Evolutionary conservation across 2,113 vertebrate genomes (phyloP), one percentile per base, ranked within the genome.

Genomic region (Eidolon helvum): DNA sequence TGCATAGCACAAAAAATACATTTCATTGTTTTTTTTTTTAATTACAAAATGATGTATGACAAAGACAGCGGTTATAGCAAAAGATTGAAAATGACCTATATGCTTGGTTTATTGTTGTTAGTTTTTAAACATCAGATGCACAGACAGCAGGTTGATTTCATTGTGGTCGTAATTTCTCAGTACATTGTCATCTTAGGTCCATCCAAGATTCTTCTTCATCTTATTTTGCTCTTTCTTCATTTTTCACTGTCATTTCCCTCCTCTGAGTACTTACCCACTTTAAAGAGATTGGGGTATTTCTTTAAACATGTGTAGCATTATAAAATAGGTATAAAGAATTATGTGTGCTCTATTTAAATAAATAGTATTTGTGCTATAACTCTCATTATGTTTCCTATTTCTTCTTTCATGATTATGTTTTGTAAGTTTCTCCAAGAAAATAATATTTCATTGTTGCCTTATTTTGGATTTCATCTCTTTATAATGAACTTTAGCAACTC

Each of bases 401-500:
- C 65, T 86, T 72, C 45, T 69, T n/a, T 75, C 48, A 50, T 38
- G 43, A n/a, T 65, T 38, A 11, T 66, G 43, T 33, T 30, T 83
- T 68, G 30, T 18, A 35, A 45, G 66, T 40, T 68, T 87, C 77
- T 72, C 88, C 40, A 43, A 50, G 50, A 50, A 92, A 79, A 2
- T 57, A 30, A 24, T 91, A 33, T 55, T 71, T 92, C 21, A 33
- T 65, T 33, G 24, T 61, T 79, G 40, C 66, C 91, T 92, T 96
- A 90, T 87, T 94, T 92, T 92, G 26, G 10, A 84, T 78, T 86
- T 74, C 33, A 59, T 38, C 14, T 80, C 43, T 72, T 94, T 74
- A 55, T 45, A 72, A 61, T 75, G 26, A 94, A 55, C 18, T 79
- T 53, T 38, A 84, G 21, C 24, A 72, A 55, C 28, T 87, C 15